Evolutionary conservation across 2,797 vertebrate species (phyloP).

Genomic region (Spea hammondii): DNA sequence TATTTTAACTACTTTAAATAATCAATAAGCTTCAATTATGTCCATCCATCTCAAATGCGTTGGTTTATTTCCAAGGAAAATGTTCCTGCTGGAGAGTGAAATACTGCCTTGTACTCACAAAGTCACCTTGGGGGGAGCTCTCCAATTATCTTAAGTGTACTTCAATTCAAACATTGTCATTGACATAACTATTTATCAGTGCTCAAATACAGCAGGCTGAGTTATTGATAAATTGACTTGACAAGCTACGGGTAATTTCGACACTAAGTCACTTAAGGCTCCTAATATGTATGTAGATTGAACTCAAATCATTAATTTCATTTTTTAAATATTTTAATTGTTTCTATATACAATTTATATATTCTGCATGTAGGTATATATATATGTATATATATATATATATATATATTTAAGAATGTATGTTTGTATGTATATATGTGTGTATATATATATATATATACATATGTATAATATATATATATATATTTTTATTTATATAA

Average conservation of each 20-base stretch:
- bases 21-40: slow-evolving; percentile 28
- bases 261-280: background rate
- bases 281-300: background rate
- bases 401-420: background rate
- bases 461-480: background rate
- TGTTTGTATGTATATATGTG: no score
- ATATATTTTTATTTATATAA: background rate
- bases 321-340: background rate
- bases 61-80: background rate
- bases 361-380: no score
- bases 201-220: slow-evolving; percentile 5
- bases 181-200: slow-evolving; percentile 22
- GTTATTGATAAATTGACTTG: slow-evolving; percentile 1
- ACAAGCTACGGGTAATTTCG: slow-evolving; percentile 1
- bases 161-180: background rate
- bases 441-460: background rate
- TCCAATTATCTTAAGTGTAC: slow-evolving; percentile 36
- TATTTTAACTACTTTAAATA: slow-evolving; percentile 38
- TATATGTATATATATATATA: background rate
- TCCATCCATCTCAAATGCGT: slow-evolving; percentile 3
- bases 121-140: slow-evolving; percentile 40
- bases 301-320: background rate
- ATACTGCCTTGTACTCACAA: background rate
- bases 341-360: background rate
- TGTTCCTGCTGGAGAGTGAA: background rate